Evolutionary conservation across 2,888 invertebrate genomes (phyloP).

Genomic region (Archips xylosteana): DNA sequence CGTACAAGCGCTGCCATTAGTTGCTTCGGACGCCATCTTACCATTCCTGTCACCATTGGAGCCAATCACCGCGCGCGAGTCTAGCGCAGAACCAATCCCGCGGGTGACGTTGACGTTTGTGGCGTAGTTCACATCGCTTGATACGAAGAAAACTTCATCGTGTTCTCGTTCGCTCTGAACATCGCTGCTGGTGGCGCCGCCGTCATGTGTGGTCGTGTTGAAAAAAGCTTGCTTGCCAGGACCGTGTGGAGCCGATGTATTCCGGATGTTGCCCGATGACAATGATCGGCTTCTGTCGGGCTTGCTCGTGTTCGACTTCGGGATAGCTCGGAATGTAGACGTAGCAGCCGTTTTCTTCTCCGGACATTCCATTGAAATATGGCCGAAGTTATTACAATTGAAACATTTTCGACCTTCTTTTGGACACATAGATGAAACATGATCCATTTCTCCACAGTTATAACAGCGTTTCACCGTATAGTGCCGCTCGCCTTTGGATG

Average conservation of each 20-base stretch:
- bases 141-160: slow-evolving; percentile 16
- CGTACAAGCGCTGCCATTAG: background rate
- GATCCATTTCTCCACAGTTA: slow-evolving; percentile 41
- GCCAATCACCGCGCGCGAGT: slow-evolving; percentile 2
- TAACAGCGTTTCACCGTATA: slow-evolving; percentile 32
- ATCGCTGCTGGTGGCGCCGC: slow-evolving; percentile 19
- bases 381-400: slow-evolving; percentile 4
- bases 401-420: slow-evolving; percentile 37
- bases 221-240: slow-evolving; percentile 12
- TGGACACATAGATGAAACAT: slow-evolving; percentile 22
- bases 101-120: background rate
- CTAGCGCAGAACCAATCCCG: too few relatives aligned
- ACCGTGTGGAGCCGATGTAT: slow-evolving; percentile 9
- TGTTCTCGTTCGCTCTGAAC: slow-evolving; percentile 15
- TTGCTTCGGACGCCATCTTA: background rate
- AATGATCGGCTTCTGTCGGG: background rate
- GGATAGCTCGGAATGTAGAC: background rate
- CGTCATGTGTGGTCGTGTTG: background rate
- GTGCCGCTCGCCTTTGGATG: slow-evolving; percentile 15
- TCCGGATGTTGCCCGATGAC: slow-evolving; percentile 11
- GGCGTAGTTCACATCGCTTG: slow-evolving; percentile 4
- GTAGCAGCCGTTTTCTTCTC: slow-evolving; percentile 1
- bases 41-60: background rate
- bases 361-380: slow-evolving; percentile 14
- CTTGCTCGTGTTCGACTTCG: background rate